Conservation (phyloP, 1,140 invertebrate genomes). For the Pararge aegeria region DNA sequence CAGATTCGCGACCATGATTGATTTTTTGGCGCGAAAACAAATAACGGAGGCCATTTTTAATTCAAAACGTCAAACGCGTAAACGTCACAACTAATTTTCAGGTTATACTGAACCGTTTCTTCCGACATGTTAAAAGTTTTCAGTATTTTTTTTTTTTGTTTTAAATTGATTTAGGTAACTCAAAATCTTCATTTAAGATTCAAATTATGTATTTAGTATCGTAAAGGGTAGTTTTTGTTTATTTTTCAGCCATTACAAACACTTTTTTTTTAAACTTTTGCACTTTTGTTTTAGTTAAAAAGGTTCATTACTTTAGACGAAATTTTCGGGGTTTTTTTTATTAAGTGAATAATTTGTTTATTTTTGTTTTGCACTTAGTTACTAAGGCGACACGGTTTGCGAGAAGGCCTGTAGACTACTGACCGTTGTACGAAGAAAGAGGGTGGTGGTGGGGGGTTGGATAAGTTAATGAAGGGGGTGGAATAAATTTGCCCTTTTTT, state of each 20-base stretch:
- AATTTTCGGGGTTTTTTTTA: constrained; percentile 1
- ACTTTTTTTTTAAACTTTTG: constrained; percentile 1
- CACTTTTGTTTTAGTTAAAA: constrained; percentile 10
- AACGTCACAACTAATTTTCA: not conserved
- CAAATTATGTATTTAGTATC: no score
- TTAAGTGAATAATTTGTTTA: constrained; percentile 46
- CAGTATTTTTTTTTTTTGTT: no score
- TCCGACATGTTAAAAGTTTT: not conserved
- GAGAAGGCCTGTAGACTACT: constrained; percentile 62
- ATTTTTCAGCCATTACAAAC: not conserved
- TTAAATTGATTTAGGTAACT: no score
- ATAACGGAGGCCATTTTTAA: constrained; percentile 54
- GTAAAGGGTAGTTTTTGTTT: no score
- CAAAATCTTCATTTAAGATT: not conserved
- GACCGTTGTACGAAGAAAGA: constrained; percentile 66
- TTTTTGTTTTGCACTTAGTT: constrained; percentile 73
- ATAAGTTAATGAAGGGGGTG: constrained; percentile 61
- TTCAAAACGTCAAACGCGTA: constrained; percentile 23
- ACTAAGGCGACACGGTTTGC: constrained; percentile 65
- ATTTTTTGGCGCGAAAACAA: constrained; percentile 72
- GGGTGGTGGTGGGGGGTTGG: constrained; percentile 34
- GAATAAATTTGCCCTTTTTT: constrained; percentile 68
- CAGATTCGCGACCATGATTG: constrained; percentile 54
- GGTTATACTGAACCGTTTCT: not conserved
- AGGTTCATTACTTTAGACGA: constrained; percentile 10